Base-by-base conservation (phyloP, 1,140 invertebrate genomes). In the Brachionus rotundiformis region DNA sequence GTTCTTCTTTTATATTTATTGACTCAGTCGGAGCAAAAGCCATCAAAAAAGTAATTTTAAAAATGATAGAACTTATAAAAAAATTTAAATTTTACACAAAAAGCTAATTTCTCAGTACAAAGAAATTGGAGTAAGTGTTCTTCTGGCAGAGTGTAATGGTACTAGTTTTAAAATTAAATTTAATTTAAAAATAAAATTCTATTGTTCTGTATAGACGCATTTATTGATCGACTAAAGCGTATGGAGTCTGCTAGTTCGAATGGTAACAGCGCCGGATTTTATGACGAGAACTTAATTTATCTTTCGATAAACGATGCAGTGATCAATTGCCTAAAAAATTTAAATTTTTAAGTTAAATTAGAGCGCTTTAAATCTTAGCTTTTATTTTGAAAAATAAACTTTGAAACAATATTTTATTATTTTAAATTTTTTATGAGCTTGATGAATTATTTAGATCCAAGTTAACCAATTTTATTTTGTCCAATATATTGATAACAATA, bases 21-120 rank as follows among this genome's bases (percentile, higher is more conserved):
- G 77, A 80, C 27, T 61, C 77, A 1, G 39, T 80, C 8, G 77
- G 77, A 39, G 77, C 59, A 3, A 80, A 65, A 39, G 29, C 49
- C 11, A 59, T 80, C 13, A 41, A 39, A 63, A 19, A 80, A 23
- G 47, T 80, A 27, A 44, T 19, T 8, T 36, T 41, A n/a, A n/a
- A n/a, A n/a, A n/a, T n/a, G n/a, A n/a, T 49, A 49, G 13, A 49
- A 19, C 13, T n/a, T n/a, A n/a, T n/a, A n/a, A 49, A 49, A 6
- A 49, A 49, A 49, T 49, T n/a, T n/a, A n/a, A 6, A 3, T 49
- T 4, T 49, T 49, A n/a, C 4, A 6, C 4, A n/a, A n/a, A n/a
- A 49, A 49, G 47, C 4, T 49, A 11, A 27, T 63, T 1, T 7
- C 25, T 27, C 27, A 68, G 11, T 68, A 23, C 33, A 68, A 68